These are phyloP conservation scores for Eupsilia transversa DNA, from an alignment of 2,888 invertebrate species.

Conservation along the genomic window DNA sequence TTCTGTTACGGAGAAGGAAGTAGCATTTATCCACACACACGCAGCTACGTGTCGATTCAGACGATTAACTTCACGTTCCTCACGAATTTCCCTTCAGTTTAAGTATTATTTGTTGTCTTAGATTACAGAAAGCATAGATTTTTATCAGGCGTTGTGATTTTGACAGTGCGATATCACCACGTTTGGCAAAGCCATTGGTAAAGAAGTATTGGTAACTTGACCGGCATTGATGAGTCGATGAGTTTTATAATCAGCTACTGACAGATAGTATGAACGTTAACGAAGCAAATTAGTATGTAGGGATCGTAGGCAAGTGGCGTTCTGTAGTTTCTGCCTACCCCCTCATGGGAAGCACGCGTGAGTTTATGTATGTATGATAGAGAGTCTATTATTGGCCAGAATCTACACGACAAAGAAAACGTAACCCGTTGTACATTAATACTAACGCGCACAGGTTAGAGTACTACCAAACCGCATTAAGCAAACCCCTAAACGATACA, in stretches of 20 bases:
- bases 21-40: background rate
- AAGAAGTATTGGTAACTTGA: too few relatives aligned
- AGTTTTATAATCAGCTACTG: background rate
- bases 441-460: slow-evolving; percentile 22
- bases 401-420: background rate
- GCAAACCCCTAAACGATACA: slow-evolving; percentile 29
- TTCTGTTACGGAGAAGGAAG: background rate
- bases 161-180: background rate
- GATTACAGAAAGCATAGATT: background rate
- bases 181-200: background rate
- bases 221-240: background rate
- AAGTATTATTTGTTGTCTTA: background rate
- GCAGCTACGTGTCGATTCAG: slow-evolving; percentile 4
- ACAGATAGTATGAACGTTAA: background rate
- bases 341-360: background rate
- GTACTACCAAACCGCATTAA: slow-evolving; percentile 4
- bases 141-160: background rate
- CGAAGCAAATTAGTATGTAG: background rate
- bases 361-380: background rate
- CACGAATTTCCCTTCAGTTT: background rate
- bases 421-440: background rate
- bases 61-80: slow-evolving; percentile 1
- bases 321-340: background rate
- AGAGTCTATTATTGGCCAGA: background rate
- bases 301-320: background rate